Percentiles rank a stretch among this genome's conserved stretches.
phyloP scores from a whole-genome alignment of 64 coral and sea anemone genomes.

The Anthopleura sola region DNA sequence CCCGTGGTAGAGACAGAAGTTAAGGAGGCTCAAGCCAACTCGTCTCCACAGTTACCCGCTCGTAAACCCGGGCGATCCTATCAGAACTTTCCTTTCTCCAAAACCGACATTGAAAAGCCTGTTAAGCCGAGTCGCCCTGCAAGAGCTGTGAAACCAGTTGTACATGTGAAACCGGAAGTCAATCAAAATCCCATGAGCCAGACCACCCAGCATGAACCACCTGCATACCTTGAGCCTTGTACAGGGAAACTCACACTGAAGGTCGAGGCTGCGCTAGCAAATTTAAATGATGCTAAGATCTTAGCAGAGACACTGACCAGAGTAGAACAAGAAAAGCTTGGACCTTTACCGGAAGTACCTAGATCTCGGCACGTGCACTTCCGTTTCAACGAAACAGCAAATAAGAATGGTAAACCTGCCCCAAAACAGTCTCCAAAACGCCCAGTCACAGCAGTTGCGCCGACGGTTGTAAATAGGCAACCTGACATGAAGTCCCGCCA shows the following conservation, averaged over 20 bases:
- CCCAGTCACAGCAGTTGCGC: constrained; percentile 63
- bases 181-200: neutral
- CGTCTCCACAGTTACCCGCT: constrained; percentile 1
- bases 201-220: constrained; percentile 27
- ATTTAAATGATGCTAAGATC: constrained; percentile 84
- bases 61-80: constrained; percentile 37
- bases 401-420: neutral
- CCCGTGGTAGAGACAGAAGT: neutral
- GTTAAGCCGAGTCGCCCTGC: constrained; percentile 62
- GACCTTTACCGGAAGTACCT: constrained; percentile 74
- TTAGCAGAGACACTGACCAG: constrained; percentile 82
- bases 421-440: constrained; percentile 28
- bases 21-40: constrained; percentile 10
- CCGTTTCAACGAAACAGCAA: constrained; percentile 27
- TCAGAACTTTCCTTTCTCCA: constrained; percentile 88
- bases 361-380: constrained; percentile 80
- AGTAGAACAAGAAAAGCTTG: constrained; percentile 88
- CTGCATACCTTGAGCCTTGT: constrained; percentile 70
- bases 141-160: constrained; percentile 60
- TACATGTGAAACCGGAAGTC: constrained; percentile 14
- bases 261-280: constrained; percentile 76
- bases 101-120: constrained; percentile 61
- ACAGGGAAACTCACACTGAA: constrained; percentile 66
- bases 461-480: constrained; percentile 33
- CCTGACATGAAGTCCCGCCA: neutral